Base-by-base conservation (phyloP, 2,888 invertebrate species). In the Syrphus vitripennis region DNA sequence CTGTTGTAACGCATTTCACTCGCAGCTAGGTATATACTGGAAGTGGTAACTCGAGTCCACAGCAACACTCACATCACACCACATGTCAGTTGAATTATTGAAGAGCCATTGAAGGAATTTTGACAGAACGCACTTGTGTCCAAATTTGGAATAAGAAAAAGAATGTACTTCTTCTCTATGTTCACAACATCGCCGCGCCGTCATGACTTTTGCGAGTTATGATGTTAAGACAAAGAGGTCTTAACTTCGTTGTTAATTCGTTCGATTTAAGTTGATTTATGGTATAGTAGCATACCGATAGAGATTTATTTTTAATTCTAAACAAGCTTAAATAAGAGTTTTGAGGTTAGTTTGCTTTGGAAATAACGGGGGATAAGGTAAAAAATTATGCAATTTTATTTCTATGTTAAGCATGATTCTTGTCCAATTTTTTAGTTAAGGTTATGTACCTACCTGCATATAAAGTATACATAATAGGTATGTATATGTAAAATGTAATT, bases 1-100 rank as follows among this genome's bases (percentile, higher is more conserved):
- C 48, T 67, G 67, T 67, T 67, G 34, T 48, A 67, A 67, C 31
- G 67, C 50, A 50, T 67, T 34, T 67, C 21, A 67, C 34, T 50
- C 12, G 2, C 12, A 21, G 9, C 29, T 12, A 34, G 21, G 3
- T 61, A 29, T 2, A n/a, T n/a, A n/a, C n/a, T n/a, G n/a, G n/a
- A n/a, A n/a, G n/a, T 31, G 31, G 5, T 3, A 21, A 40, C 31
- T 50, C 19, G 19, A 45, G 6, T 31, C 29, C 19, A 63, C 37
- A n/a, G n/a, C n/a, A n/a, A n/a, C n/a, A 59, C 59, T 55, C 59
- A 29, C 50, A 48, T 21, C 19, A 6, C 29, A 29, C 26, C 45
- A 75, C 69, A 70, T 72, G 77, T 83, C 82, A 78, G 72, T 72
- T 72, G 53, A 14, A 71, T 77, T 42, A 63, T 42, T 82, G 24